These are phyloP conservation scores for Steromphala cineraria DNA, from an alignment of 2,888 invertebrate genomes.

Conservation along the genomic window DNA sequence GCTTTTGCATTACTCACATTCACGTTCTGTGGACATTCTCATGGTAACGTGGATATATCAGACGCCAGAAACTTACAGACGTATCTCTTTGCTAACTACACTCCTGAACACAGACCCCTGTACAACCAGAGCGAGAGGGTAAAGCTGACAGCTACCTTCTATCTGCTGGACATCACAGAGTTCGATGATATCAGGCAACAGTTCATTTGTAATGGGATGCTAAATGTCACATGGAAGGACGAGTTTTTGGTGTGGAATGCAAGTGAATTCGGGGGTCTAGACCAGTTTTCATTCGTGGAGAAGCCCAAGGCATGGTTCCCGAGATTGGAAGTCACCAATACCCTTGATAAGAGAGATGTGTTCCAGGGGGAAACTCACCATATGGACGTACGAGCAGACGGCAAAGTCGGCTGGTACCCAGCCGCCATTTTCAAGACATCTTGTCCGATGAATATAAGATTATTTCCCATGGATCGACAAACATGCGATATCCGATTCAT, in stretches of 20 bases:
- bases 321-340: not conserved
- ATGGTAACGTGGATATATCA: too few relatives aligned
- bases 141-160: not conserved
- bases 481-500: not conserved
- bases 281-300: not conserved
- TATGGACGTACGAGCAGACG: not conserved
- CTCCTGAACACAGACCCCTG: not conserved
- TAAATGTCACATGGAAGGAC: not conserved
- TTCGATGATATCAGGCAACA: not conserved
- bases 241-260: not conserved
- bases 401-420: not conserved
- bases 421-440: not conserved
- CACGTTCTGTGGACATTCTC: too few relatives aligned
- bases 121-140: not conserved
- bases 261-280: not conserved
- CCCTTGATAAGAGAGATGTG: not conserved
- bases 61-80: not conserved
- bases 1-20: too few relatives aligned
- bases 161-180: not conserved
- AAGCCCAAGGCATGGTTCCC: not conserved
- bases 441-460: not conserved
- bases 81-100: slow-evolving; percentile 3
- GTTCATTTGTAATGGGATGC: not conserved
- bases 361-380: not conserved
- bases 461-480: not conserved